phyloP scores from a whole-genome alignment of 2,113 vertebrate species.

The Protobothrops flavoviridis region DNA sequence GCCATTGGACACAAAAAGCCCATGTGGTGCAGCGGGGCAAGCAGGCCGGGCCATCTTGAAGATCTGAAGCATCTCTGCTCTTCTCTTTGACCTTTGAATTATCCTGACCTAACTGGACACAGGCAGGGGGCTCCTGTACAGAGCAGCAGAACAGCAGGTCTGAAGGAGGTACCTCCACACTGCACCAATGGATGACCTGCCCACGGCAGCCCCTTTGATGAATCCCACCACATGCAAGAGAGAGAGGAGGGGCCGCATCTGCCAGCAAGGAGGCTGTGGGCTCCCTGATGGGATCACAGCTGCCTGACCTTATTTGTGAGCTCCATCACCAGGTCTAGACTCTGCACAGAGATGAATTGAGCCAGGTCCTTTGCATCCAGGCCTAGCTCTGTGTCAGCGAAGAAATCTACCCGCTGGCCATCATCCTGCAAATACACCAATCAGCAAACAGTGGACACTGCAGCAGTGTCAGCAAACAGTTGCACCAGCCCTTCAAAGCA shows the following conservation, averaged over 20 bases:
- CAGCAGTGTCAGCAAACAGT: no score
- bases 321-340: slow-evolving; percentile 79
- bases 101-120: background rate
- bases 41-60: background rate
- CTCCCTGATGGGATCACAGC: fast-evolving
- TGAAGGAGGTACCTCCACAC: background rate
- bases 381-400: slow-evolving; percentile 59
- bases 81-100: background rate
- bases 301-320: slow-evolving; percentile 76
- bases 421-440: slow-evolving; percentile 52
- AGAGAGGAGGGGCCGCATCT: background rate
- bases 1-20: background rate
- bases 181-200: background rate
- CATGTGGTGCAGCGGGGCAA: background rate
- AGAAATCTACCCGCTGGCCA: slow-evolving; percentile 77
- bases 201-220: background rate
- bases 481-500: no score
- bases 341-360: slow-evolving; percentile 77
- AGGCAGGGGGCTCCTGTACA: background rate
- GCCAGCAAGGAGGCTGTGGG: background rate
- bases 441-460: background rate
- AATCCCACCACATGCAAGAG: background rate
- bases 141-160: background rate
- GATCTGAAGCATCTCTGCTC: background rate
- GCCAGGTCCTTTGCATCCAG: slow-evolving; percentile 70